These are phyloP conservation scores for Bombus waltoni DNA, from an alignment of 1,140 invertebrate species.

Conservation along the genomic window DNA sequence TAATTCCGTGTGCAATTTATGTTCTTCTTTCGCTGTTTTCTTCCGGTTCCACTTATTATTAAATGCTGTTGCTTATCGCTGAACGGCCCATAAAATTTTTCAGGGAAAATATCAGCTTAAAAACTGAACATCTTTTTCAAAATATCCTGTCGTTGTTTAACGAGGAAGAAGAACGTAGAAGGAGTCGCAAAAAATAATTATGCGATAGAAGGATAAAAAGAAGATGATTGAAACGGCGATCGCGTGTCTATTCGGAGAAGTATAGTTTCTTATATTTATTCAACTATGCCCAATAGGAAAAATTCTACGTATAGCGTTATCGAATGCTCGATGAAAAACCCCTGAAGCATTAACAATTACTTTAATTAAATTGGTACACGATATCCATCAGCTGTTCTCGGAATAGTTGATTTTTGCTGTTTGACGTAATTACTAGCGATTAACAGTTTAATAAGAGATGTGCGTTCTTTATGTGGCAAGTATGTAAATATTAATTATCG, in stretches of 20 bases:
- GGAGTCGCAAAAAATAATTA: too few species aligned
- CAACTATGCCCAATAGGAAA: neutral
- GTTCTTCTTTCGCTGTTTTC: neutral
- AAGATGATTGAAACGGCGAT: too few species aligned
- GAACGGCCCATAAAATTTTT: neutral
- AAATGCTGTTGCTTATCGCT: neutral
- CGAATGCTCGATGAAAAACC: neutral
- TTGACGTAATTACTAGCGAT: neutral
- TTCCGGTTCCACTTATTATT: neutral
- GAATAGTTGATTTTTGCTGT: neutral
- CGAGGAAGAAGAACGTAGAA: too few species aligned
- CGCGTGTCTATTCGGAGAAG: too few species aligned
- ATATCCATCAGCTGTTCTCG: neutral
- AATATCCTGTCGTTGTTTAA: too few species aligned
- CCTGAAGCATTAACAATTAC: neutral
- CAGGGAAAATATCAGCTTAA: neutral
- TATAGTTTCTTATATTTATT: too few species aligned
- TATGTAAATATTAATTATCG: neutral
- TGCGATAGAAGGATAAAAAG: too few species aligned
- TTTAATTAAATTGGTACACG: neutral
- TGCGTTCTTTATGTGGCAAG: neutral
- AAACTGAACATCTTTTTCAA: too few species aligned
- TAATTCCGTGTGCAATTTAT: conserved; percentile 33
- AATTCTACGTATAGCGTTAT: neutral
- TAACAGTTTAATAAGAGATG: neutral